phyloP scores from a whole-genome alignment of 2,113 vertebrate genomes.

The Elaphurus davidianus region DNA sequence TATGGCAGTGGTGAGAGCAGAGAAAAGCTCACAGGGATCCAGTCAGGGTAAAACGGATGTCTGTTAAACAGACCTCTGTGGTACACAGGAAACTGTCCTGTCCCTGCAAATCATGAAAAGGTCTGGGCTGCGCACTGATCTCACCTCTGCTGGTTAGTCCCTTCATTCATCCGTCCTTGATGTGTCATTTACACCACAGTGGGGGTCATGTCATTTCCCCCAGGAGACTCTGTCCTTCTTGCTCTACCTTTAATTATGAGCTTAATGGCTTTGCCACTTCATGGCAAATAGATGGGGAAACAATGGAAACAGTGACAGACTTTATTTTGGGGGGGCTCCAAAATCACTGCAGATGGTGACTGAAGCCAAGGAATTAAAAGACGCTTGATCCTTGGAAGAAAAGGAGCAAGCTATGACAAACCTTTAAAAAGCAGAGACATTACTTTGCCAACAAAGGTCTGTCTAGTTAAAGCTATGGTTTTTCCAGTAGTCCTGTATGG shows the following conservation, averaged over 20 bases:
- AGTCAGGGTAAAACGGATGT: too few species aligned
- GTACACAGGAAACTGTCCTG: too few species aligned
- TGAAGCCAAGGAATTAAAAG: not conserved
- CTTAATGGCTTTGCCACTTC: not conserved
- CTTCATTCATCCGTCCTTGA: not conserved
- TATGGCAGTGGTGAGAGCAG: not conserved
- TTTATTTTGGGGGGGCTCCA: not conserved
- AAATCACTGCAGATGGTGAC: not conserved
- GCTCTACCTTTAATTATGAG: not conserved
- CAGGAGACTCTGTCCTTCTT: not conserved
- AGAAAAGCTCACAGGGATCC: not conserved
- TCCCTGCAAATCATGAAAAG: not conserved
- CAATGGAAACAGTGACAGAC: not conserved
- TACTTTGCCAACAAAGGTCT: not conserved
- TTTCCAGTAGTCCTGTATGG: not conserved
- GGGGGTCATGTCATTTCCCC: not conserved
- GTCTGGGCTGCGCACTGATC: not conserved
- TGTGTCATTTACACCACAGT: not conserved
- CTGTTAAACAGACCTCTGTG: not conserved
- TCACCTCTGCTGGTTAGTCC: fast-evolving
- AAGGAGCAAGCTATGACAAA: not conserved
- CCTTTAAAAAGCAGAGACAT: not conserved
- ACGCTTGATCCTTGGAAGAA: not conserved
- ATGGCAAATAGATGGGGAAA: not conserved
- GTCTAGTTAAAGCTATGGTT: not conserved